Conservation (phyloP, 1,140 invertebrate species). For the Ditylenchus dipsaci region DNA sequence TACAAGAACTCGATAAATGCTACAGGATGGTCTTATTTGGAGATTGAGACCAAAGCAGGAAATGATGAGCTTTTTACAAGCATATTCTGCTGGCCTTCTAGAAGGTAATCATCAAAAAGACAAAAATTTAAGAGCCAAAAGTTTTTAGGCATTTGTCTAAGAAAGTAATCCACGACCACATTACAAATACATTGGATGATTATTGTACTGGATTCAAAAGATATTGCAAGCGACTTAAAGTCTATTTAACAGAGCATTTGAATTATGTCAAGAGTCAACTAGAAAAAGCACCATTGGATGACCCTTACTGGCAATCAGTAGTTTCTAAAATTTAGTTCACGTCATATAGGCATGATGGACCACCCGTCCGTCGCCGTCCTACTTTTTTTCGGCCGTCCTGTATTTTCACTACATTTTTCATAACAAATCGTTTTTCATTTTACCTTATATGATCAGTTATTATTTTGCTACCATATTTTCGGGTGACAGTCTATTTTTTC, state of each 20-base stretch:
- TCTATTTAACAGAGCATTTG: slow-evolving; percentile 46
- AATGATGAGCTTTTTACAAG: slow-evolving; percentile 60
- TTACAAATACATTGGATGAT: slow-evolving; percentile 41
- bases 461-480: too few relatives aligned
- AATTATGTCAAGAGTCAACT: slow-evolving; percentile 45
- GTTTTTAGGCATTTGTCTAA: slow-evolving; percentile 27
- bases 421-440: too few relatives aligned
- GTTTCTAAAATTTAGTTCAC: too few relatives aligned
- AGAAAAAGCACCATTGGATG: slow-evolving; percentile 43
- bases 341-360: too few relatives aligned
- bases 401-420: too few relatives aligned
- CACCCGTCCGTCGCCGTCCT: too few relatives aligned
- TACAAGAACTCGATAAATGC: slow-evolving; percentile 51
- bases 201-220: slow-evolving; percentile 52
- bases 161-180: slow-evolving; percentile 38
- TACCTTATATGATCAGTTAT: too few relatives aligned
- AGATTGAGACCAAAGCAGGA: slow-evolving; percentile 34
- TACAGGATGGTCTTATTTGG: slow-evolving; percentile 56
- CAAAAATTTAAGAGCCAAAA: slow-evolving; percentile 11
- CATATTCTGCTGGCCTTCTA: slow-evolving; percentile 52
- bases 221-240: slow-evolving; percentile 46
- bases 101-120: slow-evolving; percentile 60
- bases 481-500: too few relatives aligned
- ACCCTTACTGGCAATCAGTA: slow-evolving; percentile 51
- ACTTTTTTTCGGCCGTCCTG: too few relatives aligned